These are phyloP conservation scores for Mythimna albipuncta DNA, from an alignment of 2,888 invertebrate species.

Conservation along the genomic window DNA sequence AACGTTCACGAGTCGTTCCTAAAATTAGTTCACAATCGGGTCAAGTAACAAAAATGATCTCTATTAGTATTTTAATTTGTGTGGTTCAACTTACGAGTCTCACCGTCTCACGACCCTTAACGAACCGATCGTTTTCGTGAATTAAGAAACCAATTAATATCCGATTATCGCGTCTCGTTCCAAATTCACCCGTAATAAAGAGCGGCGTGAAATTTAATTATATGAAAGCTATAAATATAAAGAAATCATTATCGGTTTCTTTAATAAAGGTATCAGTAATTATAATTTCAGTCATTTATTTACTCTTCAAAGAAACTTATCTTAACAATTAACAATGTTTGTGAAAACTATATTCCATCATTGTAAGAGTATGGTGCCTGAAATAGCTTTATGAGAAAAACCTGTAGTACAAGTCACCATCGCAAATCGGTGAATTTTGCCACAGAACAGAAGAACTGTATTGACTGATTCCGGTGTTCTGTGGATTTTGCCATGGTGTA, in stretches of 20 bases:
- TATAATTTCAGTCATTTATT: too few species aligned
- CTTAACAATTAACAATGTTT: too few species aligned
- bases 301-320: too few species aligned
- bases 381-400: too few species aligned
- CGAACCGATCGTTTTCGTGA: slow-evolving; percentile 36
- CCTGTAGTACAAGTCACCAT: too few species aligned
- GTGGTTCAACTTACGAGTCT: neutral
- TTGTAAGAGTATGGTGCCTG: too few species aligned
- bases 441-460: too few species aligned
- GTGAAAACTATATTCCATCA: too few species aligned
- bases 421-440: too few species aligned
- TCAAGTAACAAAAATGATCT: slow-evolving; percentile 28
- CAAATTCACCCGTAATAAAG: slow-evolving; percentile 30
- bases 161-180: slow-evolving; percentile 24
- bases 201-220: slow-evolving; percentile 12
- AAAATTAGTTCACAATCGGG: slow-evolving; percentile 8
- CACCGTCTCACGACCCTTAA: neutral
- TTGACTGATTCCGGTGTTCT: too few species aligned
- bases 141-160: slow-evolving; percentile 55
- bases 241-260: slow-evolving; percentile 9
- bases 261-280: neutral
- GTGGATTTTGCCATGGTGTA: too few species aligned
- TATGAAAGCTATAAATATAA: slow-evolving; percentile 9
- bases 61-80: slow-evolving; percentile 20
- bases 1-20: neutral